Evolutionary conservation across 2,888 invertebrate genomes (phyloP), one percentile per base, ranked within the genome.

Genomic region (Sphecodes monilicornis): DNA sequence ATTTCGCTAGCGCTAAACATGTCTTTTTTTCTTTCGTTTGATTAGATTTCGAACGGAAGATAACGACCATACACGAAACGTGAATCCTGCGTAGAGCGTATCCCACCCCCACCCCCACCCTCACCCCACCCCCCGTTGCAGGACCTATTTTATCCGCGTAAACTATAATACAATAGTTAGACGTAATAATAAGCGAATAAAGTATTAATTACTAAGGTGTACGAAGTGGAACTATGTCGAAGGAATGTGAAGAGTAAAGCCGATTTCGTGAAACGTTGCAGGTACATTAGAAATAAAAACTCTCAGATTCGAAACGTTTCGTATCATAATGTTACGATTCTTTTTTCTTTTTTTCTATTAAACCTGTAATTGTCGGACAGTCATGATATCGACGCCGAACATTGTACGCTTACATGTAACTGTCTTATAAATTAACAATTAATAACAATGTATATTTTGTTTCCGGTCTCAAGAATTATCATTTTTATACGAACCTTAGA

Each of bases 91-190:
- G 76, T 79, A 29, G 80, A 78, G 54, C 70, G 73, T 85, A 78
- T 16, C 60, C 18, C 3, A 29, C 2, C 60, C 16, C 1, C 8
- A 54, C 54, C 50, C 50, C 18, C 50, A 10, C n/a, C 10, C 22
- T 22, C 50, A 22, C 22, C n/a, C 54, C 54, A 54, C n/a, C 66
- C 72, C 78, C 73, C 73, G 64, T 82, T 85, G 85, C 80, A 82
- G 80, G 80, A 88, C 82, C 82, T 84, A 90, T 91, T 92, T 91
- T 88, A 91, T 86, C 88, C 90, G 86, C 89, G 90, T 90, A 87
- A 92, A 91, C 90, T 91, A 89, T 91, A 90, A 91, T 90, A 91
- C 90, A 90, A 89, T 89, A 90, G 88, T 90, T 92, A 93, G 91
- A 90, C 83, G 87, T 92, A 92, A 91, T 89, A 85, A 88, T 90